Evolutionary conservation across 2,797 vertebrate species (phyloP), one percentile per base, ranked within the genome.

Genomic region (Geotrypetes seraphini): DNA sequence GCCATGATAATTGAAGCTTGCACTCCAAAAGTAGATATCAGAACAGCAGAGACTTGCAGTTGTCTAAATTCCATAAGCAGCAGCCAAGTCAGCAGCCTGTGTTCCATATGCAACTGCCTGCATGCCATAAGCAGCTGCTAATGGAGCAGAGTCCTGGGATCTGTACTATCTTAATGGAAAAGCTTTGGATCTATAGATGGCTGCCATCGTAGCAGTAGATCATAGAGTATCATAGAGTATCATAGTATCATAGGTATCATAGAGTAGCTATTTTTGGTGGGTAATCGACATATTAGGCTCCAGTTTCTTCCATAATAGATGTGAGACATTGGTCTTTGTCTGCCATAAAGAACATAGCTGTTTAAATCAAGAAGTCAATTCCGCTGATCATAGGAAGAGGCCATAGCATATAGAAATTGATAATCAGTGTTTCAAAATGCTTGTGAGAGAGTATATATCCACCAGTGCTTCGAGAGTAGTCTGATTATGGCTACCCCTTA

Each of bases 301-400:
- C 81, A 87, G 83, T 73, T 94, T 77, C 14, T 88, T 77, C 28
- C 85, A 57, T 37, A 96, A 60, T 71, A 96, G 54, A 31, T 83
- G 60, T 20, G 85, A 56, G 26, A 91, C 59, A 30, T 28, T 14
- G 71, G 77, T 33, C 66, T 54, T 46, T 70, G 56, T 57, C 73
- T 72, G 2, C 69, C 62, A 0, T 62, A 62, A 31, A 69, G 43
- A 22, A 80, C 75, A 36, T 72, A 77, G 20, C 73, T 75, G 53
- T 43, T 34, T 25, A 61, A 43, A 16, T 57, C 57, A 34, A 50
- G 60, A 9, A 24, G 31, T 31, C 45, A 63, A 59, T 73, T 74
- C 62, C 77, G 75, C 51, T 80, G 77, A 43, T 76, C 75, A 5
- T 78, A 79, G 14, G 66, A 61, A 47, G 53, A 69, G 60, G 61